Evolutionary conservation across 2,888 invertebrate species (phyloP).

Genomic region (Listrodromus nycthemerus): DNA sequence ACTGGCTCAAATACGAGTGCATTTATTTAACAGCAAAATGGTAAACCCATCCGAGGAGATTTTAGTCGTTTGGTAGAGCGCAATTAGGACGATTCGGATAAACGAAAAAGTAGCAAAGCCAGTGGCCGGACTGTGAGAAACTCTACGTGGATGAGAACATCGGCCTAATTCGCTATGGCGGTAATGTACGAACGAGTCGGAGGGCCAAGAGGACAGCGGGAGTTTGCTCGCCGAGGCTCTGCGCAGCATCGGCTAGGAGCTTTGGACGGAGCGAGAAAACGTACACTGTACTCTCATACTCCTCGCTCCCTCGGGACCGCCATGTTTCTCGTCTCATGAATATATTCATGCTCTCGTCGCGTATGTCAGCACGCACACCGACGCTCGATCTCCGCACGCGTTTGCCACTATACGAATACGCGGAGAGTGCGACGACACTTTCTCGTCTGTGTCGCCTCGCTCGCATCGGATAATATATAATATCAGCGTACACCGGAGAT

Average conservation of each 20-base stretch:
- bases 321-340: constrained; percentile 74
- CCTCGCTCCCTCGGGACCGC: constrained; percentile 62
- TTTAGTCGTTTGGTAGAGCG: neutral
- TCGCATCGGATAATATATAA: constrained; percentile 3
- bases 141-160: constrained; percentile 23
- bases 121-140: constrained; percentile 19
- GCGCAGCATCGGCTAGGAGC: constrained; percentile 17
- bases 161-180: neutral
- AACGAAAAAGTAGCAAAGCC: constrained; percentile 6
- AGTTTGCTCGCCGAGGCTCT: neutral
- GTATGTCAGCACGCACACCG: constrained; percentile 35
- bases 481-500: constrained; percentile 18
- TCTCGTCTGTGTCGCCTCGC: constrained; percentile 55
- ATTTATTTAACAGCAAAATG: too few relatives aligned
- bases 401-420: neutral
- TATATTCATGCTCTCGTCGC: constrained; percentile 72
- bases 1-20: neutral
- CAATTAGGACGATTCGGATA: constrained; percentile 2
- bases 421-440: constrained; percentile 11
- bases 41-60: neutral
- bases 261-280: constrained; percentile 41
- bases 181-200: constrained; percentile 6
- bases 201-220: constrained; percentile 1
- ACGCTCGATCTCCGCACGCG: constrained; percentile 22
- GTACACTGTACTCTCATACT: constrained; percentile 26